Base-by-base conservation (phyloP, 2,113 vertebrate species). In the Corythornis vintsioides region DNA sequence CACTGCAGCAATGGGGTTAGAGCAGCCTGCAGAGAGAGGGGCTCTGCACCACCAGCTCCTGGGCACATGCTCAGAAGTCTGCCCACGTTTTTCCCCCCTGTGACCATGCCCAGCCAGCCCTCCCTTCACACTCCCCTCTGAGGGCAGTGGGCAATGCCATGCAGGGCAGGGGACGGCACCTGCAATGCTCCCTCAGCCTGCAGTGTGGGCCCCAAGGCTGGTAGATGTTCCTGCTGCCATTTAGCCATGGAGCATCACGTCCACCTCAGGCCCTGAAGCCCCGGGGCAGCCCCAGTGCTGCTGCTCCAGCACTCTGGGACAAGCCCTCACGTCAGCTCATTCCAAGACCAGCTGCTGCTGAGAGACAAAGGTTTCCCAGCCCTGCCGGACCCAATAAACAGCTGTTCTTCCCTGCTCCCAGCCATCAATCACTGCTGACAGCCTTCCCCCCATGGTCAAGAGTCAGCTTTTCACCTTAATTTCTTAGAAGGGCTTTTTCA, bases 371-470 rank as follows among this genome's bases (percentile, higher is more conserved):
- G 86, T 35, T 59, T 66, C 7, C 21, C 28, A 21, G 12, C 83
- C 52, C 25, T 42, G 79, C 94, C 9, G 90, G 86, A 43, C 95
- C 94, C 75, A 7, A 48, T 20, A 73, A 94, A 50, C 96, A 96
- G 84, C 96, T 96, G 96, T 59, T 92, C 84, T 3, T 57, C 16
- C 73, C 45, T 0, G 3, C 73, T 95, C 25, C 79, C 6, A 0
- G 76, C 66, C 96, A 96, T 96, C 96, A 33, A 72, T 97, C 96
- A 92, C 72, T 0, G 59, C 82, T 83, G 95, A 95, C 95, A 94
- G 77, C 76, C 93, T 56, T 92, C 78, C 87, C 95, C 93, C 88
- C 90, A 59, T 5, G 84, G 89, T 77, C 92, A 28, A 2, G 18
- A 59, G 33, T 16, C 13, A 48, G 93, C 86, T 72, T 91, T 71